Percentiles rank a stretch among this genome's conserved stretches.
These are phyloP conservation scores for Hiodon alosoides DNA, from an alignment of 2,113 vertebrate species.

Conservation along the genomic window DNA sequence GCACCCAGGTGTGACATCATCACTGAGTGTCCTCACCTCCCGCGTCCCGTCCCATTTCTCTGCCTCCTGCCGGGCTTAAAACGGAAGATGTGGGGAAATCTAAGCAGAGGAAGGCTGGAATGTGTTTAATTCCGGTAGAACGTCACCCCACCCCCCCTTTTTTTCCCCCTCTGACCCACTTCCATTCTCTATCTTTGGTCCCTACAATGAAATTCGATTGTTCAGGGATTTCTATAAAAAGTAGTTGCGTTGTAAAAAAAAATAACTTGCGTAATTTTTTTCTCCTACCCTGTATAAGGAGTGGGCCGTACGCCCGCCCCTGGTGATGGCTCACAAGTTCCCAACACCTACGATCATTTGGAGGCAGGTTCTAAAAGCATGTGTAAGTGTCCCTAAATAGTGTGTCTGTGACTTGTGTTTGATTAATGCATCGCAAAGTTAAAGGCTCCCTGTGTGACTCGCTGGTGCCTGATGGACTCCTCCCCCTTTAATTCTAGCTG, in stretches of 20 bases:
- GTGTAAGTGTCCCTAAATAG: slow-evolving; percentile 58
- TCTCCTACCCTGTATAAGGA: slow-evolving; percentile 30
- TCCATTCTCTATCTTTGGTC: background rate
- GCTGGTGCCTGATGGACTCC: background rate
- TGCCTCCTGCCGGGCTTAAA: slow-evolving; percentile 20
- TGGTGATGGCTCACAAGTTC: slow-evolving; percentile 60
- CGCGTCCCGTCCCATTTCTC: slow-evolving; percentile 29
- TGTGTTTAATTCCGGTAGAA: too few relatives aligned
- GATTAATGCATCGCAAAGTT: background rate
- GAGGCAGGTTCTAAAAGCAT: slow-evolving; percentile 73
- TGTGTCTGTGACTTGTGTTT: background rate
- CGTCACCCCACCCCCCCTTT: background rate
- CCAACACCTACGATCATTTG: slow-evolving; percentile 78
- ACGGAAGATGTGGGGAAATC: background rate
- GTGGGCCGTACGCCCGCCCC: slow-evolving; percentile 25
- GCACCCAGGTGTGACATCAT: slow-evolving; percentile 58
- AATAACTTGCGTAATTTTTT: slow-evolving; percentile 17
- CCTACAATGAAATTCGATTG: background rate
- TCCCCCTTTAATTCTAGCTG: slow-evolving; percentile 34
- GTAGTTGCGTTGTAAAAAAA: background rate
- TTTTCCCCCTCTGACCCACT: background rate
- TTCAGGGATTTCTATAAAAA: background rate
- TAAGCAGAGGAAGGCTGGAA: too few relatives aligned
- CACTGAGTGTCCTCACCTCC: background rate
- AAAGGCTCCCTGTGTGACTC: background rate